phyloP scores from a whole-genome alignment of 1,140 invertebrate species.

The Brevipalpus yothersi region DNA sequence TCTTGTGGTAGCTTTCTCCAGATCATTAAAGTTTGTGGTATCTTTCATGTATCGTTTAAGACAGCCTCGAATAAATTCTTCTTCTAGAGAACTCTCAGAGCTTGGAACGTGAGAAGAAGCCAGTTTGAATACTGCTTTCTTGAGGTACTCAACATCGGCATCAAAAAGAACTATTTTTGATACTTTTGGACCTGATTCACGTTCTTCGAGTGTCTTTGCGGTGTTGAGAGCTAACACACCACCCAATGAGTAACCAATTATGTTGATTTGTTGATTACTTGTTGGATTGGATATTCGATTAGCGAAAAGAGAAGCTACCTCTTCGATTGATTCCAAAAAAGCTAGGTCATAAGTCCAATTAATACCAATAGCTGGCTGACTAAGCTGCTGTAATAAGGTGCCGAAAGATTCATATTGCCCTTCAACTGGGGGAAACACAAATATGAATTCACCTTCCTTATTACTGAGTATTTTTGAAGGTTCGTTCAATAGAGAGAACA shows the following conservation, averaged over 20 bases:
- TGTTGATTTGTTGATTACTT: slow-evolving; percentile 28
- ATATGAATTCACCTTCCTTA: background rate
- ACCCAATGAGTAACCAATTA: slow-evolving; percentile 84
- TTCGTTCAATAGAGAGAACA: background rate
- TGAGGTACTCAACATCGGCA: slow-evolving; percentile 42
- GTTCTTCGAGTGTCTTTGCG: slow-evolving; percentile 44
- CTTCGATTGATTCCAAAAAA: background rate
- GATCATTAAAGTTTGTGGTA: background rate
- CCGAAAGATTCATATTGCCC: slow-evolving; percentile 25
- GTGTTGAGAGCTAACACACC: slow-evolving; percentile 77
- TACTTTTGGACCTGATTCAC: slow-evolving; percentile 47
- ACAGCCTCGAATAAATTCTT: background rate
- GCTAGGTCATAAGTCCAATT: background rate
- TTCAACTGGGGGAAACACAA: slow-evolving; percentile 8
- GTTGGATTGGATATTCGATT: background rate
- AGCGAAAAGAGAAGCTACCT: background rate
- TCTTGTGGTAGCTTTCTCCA: background rate
- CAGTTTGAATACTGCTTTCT: slow-evolving; percentile 59
- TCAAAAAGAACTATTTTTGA: slow-evolving; percentile 53
- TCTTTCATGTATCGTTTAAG: background rate
- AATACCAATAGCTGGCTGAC: background rate
- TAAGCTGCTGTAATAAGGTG: slow-evolving; percentile 30
- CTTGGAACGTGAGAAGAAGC: too few species aligned
- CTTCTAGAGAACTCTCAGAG: background rate
- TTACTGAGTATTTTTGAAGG: background rate